Base-by-base conservation (phyloP, 1,140 invertebrate genomes). In the Diorhabda elongata region DNA sequence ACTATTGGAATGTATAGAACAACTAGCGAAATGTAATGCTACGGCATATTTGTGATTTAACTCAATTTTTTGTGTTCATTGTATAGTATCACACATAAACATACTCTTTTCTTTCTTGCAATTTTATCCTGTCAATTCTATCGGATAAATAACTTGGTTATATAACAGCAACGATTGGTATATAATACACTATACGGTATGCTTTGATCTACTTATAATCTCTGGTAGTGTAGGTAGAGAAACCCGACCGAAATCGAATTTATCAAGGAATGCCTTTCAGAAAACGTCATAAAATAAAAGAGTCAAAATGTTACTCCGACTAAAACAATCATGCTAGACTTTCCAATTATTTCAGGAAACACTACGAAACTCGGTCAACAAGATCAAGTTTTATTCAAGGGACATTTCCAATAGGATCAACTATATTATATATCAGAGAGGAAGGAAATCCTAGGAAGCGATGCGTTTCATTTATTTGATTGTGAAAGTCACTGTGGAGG, bases 281-380 rank as follows among this genome's bases (percentile, higher is more conserved):
- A 52, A 52, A 52, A 52, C 47, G 47, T 52, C 47, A 52, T 52
- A 52, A 52, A 52, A 52, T 52, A 52, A 52, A 52, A 52, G 47
- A 26, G 47, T 8, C 6, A 52, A n/a, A 52, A 52, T 52, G n/a
- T n/a, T 52, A 8, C n/a, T 52, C 47, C 47, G 3, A 8, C 47
- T 52, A 6, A 52, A n/a, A 4, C 6, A 52, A 52, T 52, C 47
- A 52, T 52, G 47, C 47, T 52, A 52, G 47, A 52, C 47, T 52
- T 52, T 52, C 47, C 47, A 52, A 52, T 52, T 52, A 52, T 52
- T 52, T 52, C 47, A 52, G n/a, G 47, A 52, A 52, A 52, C 47
- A 52, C 47, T 52, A 52, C 47, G 47, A 52, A 52, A 52, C 47
- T 52, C 47, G 47, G 47, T 52, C 47, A 52, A 52, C 47, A 52